Base-by-base conservation (phyloP, 2,888 invertebrate genomes). In the Zaprionus bogoriensis region DNA sequence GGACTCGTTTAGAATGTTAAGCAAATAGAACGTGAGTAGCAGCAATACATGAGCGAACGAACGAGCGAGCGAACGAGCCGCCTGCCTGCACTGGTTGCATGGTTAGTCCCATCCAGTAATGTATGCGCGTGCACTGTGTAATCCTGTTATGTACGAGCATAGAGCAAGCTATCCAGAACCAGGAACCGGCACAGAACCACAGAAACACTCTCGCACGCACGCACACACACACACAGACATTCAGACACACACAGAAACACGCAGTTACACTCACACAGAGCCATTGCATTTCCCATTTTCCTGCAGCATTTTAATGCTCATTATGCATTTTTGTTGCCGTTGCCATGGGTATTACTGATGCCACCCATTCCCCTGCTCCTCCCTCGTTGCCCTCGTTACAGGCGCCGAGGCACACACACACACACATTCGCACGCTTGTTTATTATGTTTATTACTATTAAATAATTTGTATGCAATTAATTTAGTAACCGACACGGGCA, bases 381-480 rank as follows among this genome's bases (percentile, higher is more conserved):
- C 1, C 5, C 22, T 10, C 28, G 1, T 7, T 25, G 3, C 7
- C 20, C 17, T 55, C 50, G 55, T 55, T 57, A 46, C 59, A 46
- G 52, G 19, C 50, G 39, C n/a, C 3, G 1, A 25, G n/a, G n/a
- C 14, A 36, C 32, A 63, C 61, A 45, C 46, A 46, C 25, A 53
- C 36, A 45, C 30, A 32, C 10, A 20, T 19, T 12, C 23, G 23
- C 48, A 53, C 65, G 63, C 66, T 78, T 73, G 68, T 82, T 79
- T 82, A 87, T 85, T 82, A 80, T 80, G 80, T 83, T 80, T 82
- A 82, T 87, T 82, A 85, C 82, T 82, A 87, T 82, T 82, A 87
- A 82, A 82, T 87, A 82, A 82, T 82, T 82, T 82, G 87, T 82
- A 87, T 82, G 82, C 87, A 82, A 82, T 82, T 82, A 87, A 82